Conservation (phyloP, 2,888 invertebrate species). For the Aspidiotus destructor region DNA sequence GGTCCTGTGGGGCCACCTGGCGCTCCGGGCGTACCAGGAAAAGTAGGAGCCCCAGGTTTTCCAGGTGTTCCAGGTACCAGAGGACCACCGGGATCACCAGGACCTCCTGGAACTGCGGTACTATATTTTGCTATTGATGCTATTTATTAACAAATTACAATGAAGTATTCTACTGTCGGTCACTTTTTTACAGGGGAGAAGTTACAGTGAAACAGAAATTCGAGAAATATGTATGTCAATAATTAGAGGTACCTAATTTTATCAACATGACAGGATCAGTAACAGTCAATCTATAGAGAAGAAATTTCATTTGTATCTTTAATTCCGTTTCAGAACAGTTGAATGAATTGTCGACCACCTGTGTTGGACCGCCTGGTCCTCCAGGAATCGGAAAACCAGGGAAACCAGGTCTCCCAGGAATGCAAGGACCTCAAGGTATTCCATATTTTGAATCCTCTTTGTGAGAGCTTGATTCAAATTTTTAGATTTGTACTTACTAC, state of each 20-base stretch:
- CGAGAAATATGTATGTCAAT: constrained; percentile 70
- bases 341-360: constrained; percentile 55
- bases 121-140: neutral
- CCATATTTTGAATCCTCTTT: too few relatives aligned
- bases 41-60: constrained; percentile 34
- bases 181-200: constrained; percentile 49
- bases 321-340: constrained; percentile 53
- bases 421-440: constrained; percentile 47
- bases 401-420: constrained; percentile 58
- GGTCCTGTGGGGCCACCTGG: constrained; percentile 46
- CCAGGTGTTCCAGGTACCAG: constrained; percentile 41
- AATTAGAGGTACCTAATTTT: constrained; percentile 62
- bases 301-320: constrained; percentile 6
- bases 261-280: neutral
- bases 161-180: too few relatives aligned
- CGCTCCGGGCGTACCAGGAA: constrained; percentile 38
- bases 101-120: constrained; percentile 18
- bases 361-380: constrained; percentile 56
- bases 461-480: too few relatives aligned
- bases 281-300: neutral
- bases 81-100: constrained; percentile 22
- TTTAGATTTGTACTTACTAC: too few relatives aligned
- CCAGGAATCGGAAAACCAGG: constrained; percentile 58
- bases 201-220: constrained; percentile 61
- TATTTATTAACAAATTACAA: too few relatives aligned